phyloP scores from a whole-genome alignment of 2,888 invertebrate genomes.

The Girardia tigrina region DNA sequence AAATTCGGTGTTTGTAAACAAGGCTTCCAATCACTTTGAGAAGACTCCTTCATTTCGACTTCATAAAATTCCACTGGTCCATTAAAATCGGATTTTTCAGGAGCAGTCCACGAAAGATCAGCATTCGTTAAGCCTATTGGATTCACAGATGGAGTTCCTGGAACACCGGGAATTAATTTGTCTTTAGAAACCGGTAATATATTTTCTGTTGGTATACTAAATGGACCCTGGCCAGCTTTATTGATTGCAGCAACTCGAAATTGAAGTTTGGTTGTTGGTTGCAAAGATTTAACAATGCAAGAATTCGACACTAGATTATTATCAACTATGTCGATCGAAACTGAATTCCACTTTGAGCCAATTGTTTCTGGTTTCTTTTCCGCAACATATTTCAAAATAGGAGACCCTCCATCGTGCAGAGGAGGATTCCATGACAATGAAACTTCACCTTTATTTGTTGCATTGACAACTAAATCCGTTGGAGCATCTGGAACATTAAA shows the following conservation, averaged over 20 bases:
- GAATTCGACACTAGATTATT: conserved; percentile 32
- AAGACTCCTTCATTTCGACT: conserved; percentile 40
- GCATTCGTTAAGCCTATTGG: conserved; percentile 30
- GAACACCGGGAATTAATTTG: conserved; percentile 34
- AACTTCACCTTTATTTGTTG: not conserved
- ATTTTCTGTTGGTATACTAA: conserved; percentile 38
- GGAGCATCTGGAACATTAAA: conserved; percentile 28
- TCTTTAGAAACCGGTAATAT: not conserved
- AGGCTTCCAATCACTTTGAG: not conserved
- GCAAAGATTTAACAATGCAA: conserved; percentile 32
- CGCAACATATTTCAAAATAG: conserved; percentile 65
- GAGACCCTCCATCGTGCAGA: conserved; percentile 64
- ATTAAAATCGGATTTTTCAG: conserved; percentile 44
- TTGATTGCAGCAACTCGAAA: conserved; percentile 50
- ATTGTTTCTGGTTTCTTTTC: conserved; percentile 37
- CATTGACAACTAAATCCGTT: not conserved
- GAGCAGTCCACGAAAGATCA: conserved; percentile 43
- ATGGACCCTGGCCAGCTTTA: conserved; percentile 43
- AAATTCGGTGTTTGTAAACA: conserved; percentile 28
- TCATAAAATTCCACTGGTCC: conserved; percentile 45
- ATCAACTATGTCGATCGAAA: not conserved
- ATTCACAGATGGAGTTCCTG: conserved; percentile 29
- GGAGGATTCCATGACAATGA: conserved; percentile 70
- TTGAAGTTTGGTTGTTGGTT: conserved; percentile 41
- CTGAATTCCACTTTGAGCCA: conserved; percentile 24